Conservation (phyloP, 2,113 vertebrate genomes). For the Mirza zaza region DNA sequence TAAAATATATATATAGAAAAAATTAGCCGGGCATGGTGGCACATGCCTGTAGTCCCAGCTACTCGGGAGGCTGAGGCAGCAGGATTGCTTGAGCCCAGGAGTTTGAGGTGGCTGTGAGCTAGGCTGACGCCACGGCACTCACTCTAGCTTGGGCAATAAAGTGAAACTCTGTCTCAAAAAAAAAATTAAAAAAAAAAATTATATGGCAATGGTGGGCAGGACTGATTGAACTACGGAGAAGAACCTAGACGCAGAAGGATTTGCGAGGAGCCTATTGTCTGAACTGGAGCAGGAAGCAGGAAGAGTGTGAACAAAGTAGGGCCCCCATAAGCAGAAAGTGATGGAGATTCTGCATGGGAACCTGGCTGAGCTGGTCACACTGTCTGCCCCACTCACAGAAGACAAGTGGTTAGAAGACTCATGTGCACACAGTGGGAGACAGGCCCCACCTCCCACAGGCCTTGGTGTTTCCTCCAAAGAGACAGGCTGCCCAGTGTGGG, state of each 20-base stretch:
- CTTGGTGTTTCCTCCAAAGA: not conserved
- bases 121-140: no score
- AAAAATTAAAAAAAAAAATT: not conserved
- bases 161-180: no score
- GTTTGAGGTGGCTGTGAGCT: no score
- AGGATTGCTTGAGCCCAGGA: no score
- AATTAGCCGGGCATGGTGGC: no score
- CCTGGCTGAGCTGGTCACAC: not conserved
- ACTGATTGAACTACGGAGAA: not conserved
- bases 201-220: not conserved
- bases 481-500: not conserved
- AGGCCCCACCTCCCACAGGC: not conserved
- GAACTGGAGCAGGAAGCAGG: not conserved
- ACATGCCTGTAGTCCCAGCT: no score
- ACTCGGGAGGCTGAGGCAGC: no score
- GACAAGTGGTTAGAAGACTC: not conserved
- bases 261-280: not conserved
- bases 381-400: not conserved
- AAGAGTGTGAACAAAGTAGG: fast-evolving
- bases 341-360: not conserved
- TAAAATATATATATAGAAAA: no score
- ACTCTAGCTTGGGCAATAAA: no score
- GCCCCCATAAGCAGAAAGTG: no score
- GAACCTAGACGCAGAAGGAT: not conserved
- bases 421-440: not conserved